A percentile compares a stretch with the other conserved stretches of the same genome.
These are phyloP conservation scores for Microctonus hyperodae DNA, from an alignment of 2,888 invertebrate genomes.

Conservation along the genomic window DNA sequence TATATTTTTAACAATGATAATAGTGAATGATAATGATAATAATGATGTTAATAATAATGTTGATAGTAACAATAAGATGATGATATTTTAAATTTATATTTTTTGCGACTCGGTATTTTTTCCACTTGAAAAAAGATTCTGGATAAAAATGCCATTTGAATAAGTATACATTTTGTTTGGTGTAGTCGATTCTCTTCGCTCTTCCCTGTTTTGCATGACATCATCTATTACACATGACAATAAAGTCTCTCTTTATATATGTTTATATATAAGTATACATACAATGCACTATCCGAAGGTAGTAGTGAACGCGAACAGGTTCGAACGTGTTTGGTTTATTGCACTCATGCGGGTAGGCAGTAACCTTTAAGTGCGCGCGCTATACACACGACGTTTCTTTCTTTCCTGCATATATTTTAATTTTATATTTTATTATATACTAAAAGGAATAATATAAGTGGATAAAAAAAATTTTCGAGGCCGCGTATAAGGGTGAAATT, in stretches of 20 bases:
- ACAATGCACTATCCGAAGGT: not conserved
- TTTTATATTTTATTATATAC: not conserved
- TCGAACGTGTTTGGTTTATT: not conserved
- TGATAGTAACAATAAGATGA: too few relatives aligned
- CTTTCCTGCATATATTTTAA: too few relatives aligned
- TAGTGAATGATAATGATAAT: too few relatives aligned
- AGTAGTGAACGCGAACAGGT: too few relatives aligned
- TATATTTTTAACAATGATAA: too few relatives aligned
- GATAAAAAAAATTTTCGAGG: not conserved
- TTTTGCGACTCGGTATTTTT: constrained; percentile 20
- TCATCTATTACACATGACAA: constrained; percentile 15
- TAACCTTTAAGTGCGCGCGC: not conserved
- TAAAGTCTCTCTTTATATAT: not conserved
- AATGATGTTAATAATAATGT: too few relatives aligned
- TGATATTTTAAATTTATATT: not conserved
- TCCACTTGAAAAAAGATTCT: constrained; percentile 21
- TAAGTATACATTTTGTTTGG: constrained; percentile 32
- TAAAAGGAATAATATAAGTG: not conserved
- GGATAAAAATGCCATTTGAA: constrained; percentile 26
- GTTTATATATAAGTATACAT: not conserved
- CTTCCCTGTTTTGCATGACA: constrained; percentile 32
- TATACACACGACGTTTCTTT: not conserved
- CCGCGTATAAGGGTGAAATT: constrained; percentile 21
- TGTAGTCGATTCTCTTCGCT: constrained; percentile 23
- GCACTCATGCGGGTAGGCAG: not conserved